phyloP scores from a whole-genome alignment of 64 coral and sea anemone species.

The Trachythela sp. region DNA sequence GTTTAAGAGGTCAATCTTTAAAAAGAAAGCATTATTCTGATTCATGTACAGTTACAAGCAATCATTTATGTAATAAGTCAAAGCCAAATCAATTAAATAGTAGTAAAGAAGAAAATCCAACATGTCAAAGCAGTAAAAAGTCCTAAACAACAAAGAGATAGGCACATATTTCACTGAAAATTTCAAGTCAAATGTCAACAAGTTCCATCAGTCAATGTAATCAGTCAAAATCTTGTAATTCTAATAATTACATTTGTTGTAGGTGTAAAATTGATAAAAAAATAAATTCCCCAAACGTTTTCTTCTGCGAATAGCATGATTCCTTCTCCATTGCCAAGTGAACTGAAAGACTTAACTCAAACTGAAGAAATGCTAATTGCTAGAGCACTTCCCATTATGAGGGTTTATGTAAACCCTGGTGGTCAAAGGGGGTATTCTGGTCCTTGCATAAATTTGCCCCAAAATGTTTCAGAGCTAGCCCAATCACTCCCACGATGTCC shows the following conservation, averaged over 20 bases:
- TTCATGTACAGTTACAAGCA: background rate
- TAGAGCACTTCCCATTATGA: background rate
- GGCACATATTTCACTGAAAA: background rate
- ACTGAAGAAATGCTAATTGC: background rate
- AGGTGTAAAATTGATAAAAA: background rate
- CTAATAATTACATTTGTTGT: conserved; percentile 4
- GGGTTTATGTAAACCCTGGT: background rate
- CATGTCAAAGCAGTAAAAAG: no score
- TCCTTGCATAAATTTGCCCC: background rate
- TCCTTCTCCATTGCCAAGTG: background rate
- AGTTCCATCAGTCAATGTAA: background rate
- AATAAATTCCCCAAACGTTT: background rate
- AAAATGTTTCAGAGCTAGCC: conserved; percentile 5
- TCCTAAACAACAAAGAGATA: background rate
- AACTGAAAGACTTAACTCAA: conserved; percentile 18
- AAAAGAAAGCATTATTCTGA: background rate
- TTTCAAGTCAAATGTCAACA: background rate
- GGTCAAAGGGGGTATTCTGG: no score
- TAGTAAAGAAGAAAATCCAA: conserved; percentile 9
- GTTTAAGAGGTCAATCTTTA: conserved; percentile 7
- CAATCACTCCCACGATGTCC: background rate
- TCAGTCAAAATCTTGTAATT: background rate
- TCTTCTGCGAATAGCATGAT: conserved; percentile 2
- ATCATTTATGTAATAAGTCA: conserved; percentile 13
- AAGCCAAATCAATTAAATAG: conserved; percentile 1